A percentile compares a stretch with the other conserved stretches of the same genome.
Evolutionary conservation across 2,888 invertebrate species (phyloP).

Genomic region (Drosophila quinaria): DNA sequence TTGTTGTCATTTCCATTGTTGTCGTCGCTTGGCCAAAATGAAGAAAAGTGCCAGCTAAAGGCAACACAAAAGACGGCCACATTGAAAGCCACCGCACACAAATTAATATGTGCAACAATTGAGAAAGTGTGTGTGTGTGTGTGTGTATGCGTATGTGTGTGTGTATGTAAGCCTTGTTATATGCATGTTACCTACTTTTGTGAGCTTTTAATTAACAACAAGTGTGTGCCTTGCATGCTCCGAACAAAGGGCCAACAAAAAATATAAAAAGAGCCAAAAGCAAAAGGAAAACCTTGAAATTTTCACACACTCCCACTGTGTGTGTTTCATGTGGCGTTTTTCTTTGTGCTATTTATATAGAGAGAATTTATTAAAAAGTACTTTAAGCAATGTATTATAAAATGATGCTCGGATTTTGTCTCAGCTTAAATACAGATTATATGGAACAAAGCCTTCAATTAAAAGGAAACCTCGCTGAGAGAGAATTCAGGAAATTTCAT

Average conservation of each 20-base stretch:
- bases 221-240: conserved; percentile 52
- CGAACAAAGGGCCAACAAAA: conserved; percentile 43
- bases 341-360: conserved; percentile 36
- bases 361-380: conserved; percentile 31
- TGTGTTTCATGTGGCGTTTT: background rate
- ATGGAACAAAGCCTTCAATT: conserved; percentile 22
- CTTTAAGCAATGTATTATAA: conserved; percentile 32
- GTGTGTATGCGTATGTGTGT: conserved; percentile 18
- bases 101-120: conserved; percentile 79
- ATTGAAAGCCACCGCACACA: conserved; percentile 52
- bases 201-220: conserved; percentile 80
- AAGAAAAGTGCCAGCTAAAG: conserved; percentile 48
- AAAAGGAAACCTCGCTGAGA: conserved; percentile 2
- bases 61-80: conserved; percentile 53
- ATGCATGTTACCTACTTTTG: conserved; percentile 78
- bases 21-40: conserved; percentile 53
- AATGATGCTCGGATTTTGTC: conserved; percentile 25
- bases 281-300: conserved; percentile 65
- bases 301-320: conserved; percentile 21
- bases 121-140: conserved; percentile 17
- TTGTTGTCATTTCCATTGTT: conserved; percentile 77
- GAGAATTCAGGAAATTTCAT: conserved; percentile 12
- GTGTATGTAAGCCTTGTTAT: conserved; percentile 57
- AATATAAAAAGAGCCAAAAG: conserved; percentile 7
- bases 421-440: conserved; percentile 34